Evolutionary conservation across 1,140 invertebrate genomes (phyloP).

Genomic region (Druon quercuslanigerum): DNA sequence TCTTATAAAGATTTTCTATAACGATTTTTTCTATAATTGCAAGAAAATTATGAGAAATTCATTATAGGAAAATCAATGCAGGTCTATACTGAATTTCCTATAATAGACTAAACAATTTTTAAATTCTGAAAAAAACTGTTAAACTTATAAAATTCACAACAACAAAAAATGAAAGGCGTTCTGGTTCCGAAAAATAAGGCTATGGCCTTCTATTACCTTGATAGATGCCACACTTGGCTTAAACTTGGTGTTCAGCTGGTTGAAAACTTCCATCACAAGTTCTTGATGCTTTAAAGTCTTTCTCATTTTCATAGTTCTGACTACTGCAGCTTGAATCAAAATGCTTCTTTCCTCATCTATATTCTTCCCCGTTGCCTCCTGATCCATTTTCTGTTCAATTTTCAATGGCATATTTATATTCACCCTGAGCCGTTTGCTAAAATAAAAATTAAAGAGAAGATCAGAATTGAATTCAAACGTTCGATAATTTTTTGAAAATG

Average conservation of each 20-base stretch:
- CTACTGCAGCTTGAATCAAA: constrained; percentile 98
- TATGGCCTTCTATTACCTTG: constrained; percentile 81
- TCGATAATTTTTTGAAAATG: too few species aligned
- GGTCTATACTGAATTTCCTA: too few species aligned
- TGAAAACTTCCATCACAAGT: constrained; percentile 95
- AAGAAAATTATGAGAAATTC: too few species aligned
- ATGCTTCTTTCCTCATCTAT: constrained; percentile 99
- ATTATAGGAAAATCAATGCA: too few species aligned
- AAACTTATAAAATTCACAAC: too few species aligned
- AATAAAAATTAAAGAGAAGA: not conserved
- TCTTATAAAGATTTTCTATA: too few species aligned
- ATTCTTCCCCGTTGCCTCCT: constrained; percentile 97
- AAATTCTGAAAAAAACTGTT: too few species aligned
- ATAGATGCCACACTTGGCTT: constrained; percentile 98
- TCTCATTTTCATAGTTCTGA: constrained; percentile 99
- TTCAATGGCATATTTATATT: constrained; percentile 99
- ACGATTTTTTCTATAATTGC: too few species aligned
- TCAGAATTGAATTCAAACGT: too few species aligned
- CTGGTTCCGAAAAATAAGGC: too few species aligned
- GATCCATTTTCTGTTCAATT: constrained; percentile 96
- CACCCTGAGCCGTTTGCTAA: constrained; percentile 96
- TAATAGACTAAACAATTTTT: too few species aligned
- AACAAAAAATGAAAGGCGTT: too few species aligned
- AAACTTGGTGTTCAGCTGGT: constrained; percentile 96
- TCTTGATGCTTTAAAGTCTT: constrained; percentile 97